Conservation (phyloP, 1,140 invertebrate species). For the Hylaeus volcanicus region DNA sequence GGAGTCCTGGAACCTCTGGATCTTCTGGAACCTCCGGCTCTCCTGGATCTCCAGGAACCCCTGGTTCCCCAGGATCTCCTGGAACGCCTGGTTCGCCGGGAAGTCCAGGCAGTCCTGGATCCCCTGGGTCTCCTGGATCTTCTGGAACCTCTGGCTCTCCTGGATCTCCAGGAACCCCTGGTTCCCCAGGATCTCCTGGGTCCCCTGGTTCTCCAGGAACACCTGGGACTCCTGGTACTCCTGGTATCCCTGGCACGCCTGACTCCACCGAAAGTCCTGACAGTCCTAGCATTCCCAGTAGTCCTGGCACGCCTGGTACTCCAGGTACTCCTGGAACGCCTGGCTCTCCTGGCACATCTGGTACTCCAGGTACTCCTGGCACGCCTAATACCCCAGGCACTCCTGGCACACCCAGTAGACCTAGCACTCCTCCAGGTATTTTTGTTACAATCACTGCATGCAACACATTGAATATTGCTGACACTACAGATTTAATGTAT, state of each 20-base stretch:
- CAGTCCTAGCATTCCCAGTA: background rate
- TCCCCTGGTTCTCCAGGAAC: constrained; percentile 81
- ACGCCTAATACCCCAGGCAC: constrained; percentile 27
- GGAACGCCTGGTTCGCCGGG: constrained; percentile 84
- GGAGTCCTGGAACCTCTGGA: background rate
- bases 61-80: background rate
- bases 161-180: constrained; percentile 21
- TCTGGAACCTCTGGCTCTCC: constrained; percentile 80
- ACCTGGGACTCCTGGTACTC: background rate
- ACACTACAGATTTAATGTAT: too few species aligned
- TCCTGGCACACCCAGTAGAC: background rate
- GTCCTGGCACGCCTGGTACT: background rate
- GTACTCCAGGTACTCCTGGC: constrained; percentile 67
- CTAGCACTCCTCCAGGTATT: constrained; percentile 39
- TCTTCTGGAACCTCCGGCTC: background rate
- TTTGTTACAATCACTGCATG: background rate
- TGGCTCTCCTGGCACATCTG: constrained; percentile 6
- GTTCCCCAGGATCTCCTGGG: constrained; percentile 59
- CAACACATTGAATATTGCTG: too few species aligned
- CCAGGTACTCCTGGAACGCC: constrained; percentile 31
- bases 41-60: background rate
- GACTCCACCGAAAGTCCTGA: background rate
- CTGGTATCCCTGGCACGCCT: background rate
- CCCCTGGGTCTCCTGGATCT: constrained; percentile 84
- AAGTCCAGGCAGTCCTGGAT: constrained; percentile 83